Evolutionary conservation across 1,140 invertebrate species (phyloP).

Genomic region (Caenorhabditis latens): DNA sequence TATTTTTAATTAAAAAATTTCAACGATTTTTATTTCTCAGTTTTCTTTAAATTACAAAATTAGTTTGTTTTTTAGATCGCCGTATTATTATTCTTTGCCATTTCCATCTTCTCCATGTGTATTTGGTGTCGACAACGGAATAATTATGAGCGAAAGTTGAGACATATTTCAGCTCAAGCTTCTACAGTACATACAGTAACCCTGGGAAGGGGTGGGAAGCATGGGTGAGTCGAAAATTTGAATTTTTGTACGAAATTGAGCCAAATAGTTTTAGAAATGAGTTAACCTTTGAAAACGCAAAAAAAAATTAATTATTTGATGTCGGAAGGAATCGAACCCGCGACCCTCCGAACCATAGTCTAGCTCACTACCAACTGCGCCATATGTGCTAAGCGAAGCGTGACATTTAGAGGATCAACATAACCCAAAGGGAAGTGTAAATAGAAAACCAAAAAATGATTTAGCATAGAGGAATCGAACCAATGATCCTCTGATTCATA

Average conservation of each 20-base stretch:
- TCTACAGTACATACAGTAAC: conserved; percentile 43
- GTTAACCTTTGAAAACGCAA: too few species aligned
- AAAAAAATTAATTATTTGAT: too few species aligned
- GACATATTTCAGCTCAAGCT: conserved; percentile 54
- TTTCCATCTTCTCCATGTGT: conserved; percentile 45
- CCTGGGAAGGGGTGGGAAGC: conserved; percentile 31
- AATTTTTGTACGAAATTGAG: too few species aligned
- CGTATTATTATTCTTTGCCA: conserved; percentile 2
- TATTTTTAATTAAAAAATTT: neutral
- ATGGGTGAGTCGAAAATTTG: neutral
- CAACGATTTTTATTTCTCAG: neutral
- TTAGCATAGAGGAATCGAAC: too few species aligned
- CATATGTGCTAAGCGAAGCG: neutral
- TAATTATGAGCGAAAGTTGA: conserved; percentile 55
- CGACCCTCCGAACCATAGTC: neutral
- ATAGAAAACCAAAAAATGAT: too few species aligned
- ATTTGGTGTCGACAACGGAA: conserved; percentile 57
- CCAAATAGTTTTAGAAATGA: too few species aligned
- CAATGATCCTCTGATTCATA: too few species aligned
- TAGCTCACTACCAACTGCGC: neutral
- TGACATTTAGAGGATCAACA: too few species aligned
- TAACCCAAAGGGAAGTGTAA: too few species aligned
- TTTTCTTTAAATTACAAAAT: too few species aligned
- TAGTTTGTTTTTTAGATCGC: neutral
- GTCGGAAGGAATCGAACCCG: neutral